phyloP scores from a whole-genome alignment of 2,888 invertebrate genomes.

The Cheilosia scutellata region DNA sequence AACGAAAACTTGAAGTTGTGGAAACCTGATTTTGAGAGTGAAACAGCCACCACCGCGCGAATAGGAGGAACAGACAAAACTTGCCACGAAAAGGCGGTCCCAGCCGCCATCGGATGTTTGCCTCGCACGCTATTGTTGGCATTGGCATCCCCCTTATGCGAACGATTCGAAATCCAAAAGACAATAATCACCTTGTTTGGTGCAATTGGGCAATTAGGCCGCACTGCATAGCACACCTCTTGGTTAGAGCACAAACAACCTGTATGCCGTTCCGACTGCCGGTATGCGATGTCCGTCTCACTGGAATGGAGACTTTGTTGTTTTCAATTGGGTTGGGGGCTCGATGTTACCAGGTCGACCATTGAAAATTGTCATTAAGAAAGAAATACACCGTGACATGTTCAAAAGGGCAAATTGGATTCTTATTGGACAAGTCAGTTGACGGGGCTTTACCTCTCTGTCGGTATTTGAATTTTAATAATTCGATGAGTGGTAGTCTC shows the following conservation, averaged over 20 bases:
- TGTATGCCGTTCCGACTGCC: slow-evolving; percentile 27
- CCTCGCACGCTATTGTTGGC: slow-evolving; percentile 45
- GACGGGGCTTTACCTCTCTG: no score
- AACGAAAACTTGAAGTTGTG: slow-evolving; percentile 54
- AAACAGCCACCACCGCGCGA: slow-evolving; percentile 48
- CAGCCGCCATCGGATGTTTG: slow-evolving; percentile 73
- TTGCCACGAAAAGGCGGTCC: slow-evolving; percentile 66
- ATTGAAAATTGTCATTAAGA: neutral
- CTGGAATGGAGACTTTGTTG: slow-evolving; percentile 44
- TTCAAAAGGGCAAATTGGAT: neutral
- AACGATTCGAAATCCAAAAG: slow-evolving; percentile 40
- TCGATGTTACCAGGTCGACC: slow-evolving; percentile 56
- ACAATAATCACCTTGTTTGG: slow-evolving; percentile 70
- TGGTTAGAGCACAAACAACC: slow-evolving; percentile 60
- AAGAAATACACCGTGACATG: neutral
- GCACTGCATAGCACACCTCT: slow-evolving; percentile 58
- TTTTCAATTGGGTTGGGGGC: slow-evolving; percentile 6
- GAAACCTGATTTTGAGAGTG: slow-evolving; percentile 65
- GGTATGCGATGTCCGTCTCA: slow-evolving; percentile 19
- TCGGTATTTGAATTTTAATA: no score
- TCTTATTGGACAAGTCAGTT: neutral
- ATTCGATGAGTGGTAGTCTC: no score
- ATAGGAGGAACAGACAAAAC: slow-evolving; percentile 65
- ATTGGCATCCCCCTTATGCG: slow-evolving; percentile 42
- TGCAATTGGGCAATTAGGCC: slow-evolving; percentile 73